Base-by-base conservation (phyloP, 1,140 invertebrate species). In the Drosophila dunni region DNA sequence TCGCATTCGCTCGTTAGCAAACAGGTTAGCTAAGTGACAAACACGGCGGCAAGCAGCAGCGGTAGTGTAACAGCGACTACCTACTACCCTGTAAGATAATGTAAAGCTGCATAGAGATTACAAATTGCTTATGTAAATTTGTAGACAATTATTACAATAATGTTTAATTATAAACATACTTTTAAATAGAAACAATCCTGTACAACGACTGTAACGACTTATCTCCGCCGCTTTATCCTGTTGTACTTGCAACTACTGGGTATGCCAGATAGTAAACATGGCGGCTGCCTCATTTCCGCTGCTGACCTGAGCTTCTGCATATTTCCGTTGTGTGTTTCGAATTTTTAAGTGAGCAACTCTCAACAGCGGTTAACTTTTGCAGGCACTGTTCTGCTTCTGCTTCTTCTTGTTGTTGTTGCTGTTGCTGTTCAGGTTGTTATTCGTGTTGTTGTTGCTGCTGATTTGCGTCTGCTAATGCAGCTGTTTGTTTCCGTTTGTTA, bases 401-500 rank as follows among this genome's bases (percentile, higher is more conserved):
- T 60, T 82, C 57, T 57, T 40, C 38, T 40, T 48, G 44, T 13
- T 70, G 66, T 60, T 82, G 62, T 57, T 40, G 46, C 34, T 48
- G 44, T 13, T 70, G 66, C 7, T 69, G 29, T 51, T 61, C 24
- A 29, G 24, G 50, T 34, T 71, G 60, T 36, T 69, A 68, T 17
- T 51, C 13, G 17, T 57, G 60, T 53, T 71, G 67, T 71, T 78
- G 79, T 57, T 83, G 68, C 33, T 78, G 83, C 83, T 88, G 84
- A 88, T 88, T 88, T 88, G 79, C 62, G 77, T 73, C 70, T 80
- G 77, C 83, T 88, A 88, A 88, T 88, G 83, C 84, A 88, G 84
- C 83, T 89, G 84, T 89, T 88, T 88, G 84, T 89, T 88, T 88
- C 80, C 83, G 84, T 89, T 83, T 81, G 83, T 89, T 80, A 84